Percentiles rank a stretch among this genome's conserved stretches.
Evolutionary conservation across 2,797 vertebrate species (phyloP).

Genomic region (Lemur catta): DNA sequence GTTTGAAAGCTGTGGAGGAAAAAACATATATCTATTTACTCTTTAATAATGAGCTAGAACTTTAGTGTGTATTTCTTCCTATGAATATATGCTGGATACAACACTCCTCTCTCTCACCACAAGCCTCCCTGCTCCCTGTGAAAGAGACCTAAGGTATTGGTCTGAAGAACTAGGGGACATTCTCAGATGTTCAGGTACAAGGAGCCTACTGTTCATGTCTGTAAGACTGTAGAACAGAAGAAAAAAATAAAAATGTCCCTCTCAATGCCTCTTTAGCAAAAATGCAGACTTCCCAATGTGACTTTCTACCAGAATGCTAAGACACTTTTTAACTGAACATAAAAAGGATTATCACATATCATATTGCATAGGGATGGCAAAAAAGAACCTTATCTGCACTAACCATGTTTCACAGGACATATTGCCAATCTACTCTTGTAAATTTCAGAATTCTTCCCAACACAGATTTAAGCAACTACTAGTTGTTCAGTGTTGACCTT

Average conservation of each 20-base stretch:
- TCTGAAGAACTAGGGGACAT: background rate
- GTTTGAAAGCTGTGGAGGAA: background rate
- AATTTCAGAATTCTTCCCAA: conserved; percentile 26
- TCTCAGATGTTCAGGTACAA: background rate
- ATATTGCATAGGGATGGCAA: background rate
- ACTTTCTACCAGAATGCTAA: background rate
- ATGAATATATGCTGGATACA: background rate
- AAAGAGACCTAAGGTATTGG: background rate
- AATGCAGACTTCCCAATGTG: background rate
- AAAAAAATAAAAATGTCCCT: background rate
- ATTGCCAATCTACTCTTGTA: background rate
- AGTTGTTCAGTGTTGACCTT: background rate
- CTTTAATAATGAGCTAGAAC: background rate
- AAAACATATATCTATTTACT: background rate
- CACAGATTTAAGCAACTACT: background rate
- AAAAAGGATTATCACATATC: background rate
- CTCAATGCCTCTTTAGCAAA: background rate
- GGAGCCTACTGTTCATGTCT: background rate
- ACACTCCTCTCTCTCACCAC: background rate
- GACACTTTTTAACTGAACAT: background rate
- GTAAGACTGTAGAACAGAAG: background rate
- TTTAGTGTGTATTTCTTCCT: background rate
- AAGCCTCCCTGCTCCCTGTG: background rate
- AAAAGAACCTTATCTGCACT: background rate
- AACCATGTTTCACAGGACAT: background rate